Evolutionary conservation across 1,140 invertebrate species (phyloP), one percentile per base, ranked within the genome.

Genomic region (Bradynema listronoti): DNA sequence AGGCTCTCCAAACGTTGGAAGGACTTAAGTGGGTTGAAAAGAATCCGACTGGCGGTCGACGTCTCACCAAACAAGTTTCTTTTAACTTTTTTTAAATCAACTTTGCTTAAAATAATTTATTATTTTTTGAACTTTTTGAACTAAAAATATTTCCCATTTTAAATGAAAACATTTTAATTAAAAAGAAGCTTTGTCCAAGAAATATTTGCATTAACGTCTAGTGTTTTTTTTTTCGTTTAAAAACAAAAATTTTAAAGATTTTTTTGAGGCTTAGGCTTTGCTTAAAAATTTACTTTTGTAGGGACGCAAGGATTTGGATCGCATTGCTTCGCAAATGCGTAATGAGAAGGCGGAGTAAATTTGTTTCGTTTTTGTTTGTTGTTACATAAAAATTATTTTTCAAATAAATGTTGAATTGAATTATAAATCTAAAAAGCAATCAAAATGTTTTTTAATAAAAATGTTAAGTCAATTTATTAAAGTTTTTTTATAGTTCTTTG

Each of bases 231-330:
- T 9, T 5, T 7, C 9, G 24, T 42, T 19, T 30, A 43, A n/a
- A n/a, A n/a, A n/a, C n/a, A n/a, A n/a, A n/a, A n/a, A 58, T 34
- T 36, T 16, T 14, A 14, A 27, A 6, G 33, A 29, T 56, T 22
- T 42, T 11, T 41, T 19, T 25, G 19, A 42, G 11, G 22, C 16
- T n/a, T n/a, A 45, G 19, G 14, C 25, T 46, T 51, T 34, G 2
- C 41, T 42, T 25, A 60, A 25, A 22, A 41, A 33, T 42, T 19
- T 1, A 49, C 19, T 47, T 30, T 58, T 71, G 47, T 89, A 93
- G 81, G 94, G 94, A 66, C 86, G 90, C 67, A 84, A 93, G 76
- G 94, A 99, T 83, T 82, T 98, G 69, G 93, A 98, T 82, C 85
- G 93, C 76, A 96, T 99, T 79, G 94, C 94, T 34, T 89, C 90